These are phyloP conservation scores for Bombyx mori DNA, from an alignment of 1,140 invertebrate genomes.

Conservation along the genomic window ASM3026992v2 NC_085133.1:3735001-3735500, in stretches of 20 bases:
- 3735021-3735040: too few species aligned
- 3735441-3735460: slow-evolving; percentile 70
- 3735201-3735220: slow-evolving; percentile 56
- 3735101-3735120: slow-evolving; percentile 37
- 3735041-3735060: too few species aligned
- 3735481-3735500: slow-evolving; percentile 26
- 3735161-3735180: slow-evolving; percentile 50
- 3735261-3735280: slow-evolving; percentile 12
- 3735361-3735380: too few species aligned
- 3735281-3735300: too few species aligned
- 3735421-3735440: slow-evolving; percentile 70
- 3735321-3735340: too few species aligned
- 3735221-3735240: slow-evolving; percentile 48
- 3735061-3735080: not conserved
- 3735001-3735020: slow-evolving; percentile 58
- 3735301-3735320: too few species aligned
- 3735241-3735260: slow-evolving; percentile 24
- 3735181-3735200: slow-evolving; percentile 52
- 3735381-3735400: slow-evolving; percentile 9
- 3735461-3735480: slow-evolving; percentile 65
- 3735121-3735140: slow-evolving; percentile 60
- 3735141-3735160: slow-evolving; percentile 70
- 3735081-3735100: slow-evolving; percentile 4
- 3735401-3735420: slow-evolving; percentile 56
- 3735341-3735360: too few species aligned